Evolutionary conservation across 1,140 invertebrate species (phyloP).

Genomic region (Carcinoscorpius rotundicauda): DNA sequence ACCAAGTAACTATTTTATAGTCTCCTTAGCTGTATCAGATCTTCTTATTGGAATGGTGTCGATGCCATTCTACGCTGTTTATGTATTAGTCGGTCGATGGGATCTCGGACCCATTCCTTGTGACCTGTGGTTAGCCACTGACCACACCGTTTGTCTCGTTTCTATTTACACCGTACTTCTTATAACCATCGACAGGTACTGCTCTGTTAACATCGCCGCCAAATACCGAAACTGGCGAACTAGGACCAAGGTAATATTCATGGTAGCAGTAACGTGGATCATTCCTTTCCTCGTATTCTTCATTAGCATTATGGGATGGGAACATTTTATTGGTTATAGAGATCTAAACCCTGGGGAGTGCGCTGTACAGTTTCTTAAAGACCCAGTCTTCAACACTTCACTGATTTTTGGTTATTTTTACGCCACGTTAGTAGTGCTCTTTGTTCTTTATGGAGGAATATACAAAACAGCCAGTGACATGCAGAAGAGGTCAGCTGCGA

Average conservation of each 20-base stretch:
- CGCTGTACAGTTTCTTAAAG: slow-evolving; percentile 93
- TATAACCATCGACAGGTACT: slow-evolving; percentile 97
- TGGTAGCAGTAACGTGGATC: slow-evolving; percentile 77
- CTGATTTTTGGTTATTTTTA: slow-evolving; percentile 97
- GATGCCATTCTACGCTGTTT: slow-evolving; percentile 63
- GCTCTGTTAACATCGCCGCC: slow-evolving; percentile 96
- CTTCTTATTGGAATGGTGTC: slow-evolving; percentile 78
- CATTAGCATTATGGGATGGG: slow-evolving; percentile 97
- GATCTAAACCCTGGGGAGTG: slow-evolving; percentile 79
- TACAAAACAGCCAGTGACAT: slow-evolving; percentile 97
- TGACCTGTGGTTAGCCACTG: slow-evolving; percentile 95
- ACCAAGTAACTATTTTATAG: slow-evolving; percentile 98
- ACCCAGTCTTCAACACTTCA: slow-evolving; percentile 94
- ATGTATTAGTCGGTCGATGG: slow-evolving; percentile 92
- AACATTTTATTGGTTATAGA: slow-evolving; percentile 85
- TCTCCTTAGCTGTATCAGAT: slow-evolving; percentile 93
- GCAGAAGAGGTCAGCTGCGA: slow-evolving; percentile 93
- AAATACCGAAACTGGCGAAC: slow-evolving; percentile 95
- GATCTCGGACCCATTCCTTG: slow-evolving; percentile 89
- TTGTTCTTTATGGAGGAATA: slow-evolving; percentile 91
- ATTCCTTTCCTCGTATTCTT: slow-evolving; percentile 93
- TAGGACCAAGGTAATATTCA: slow-evolving; percentile 76
- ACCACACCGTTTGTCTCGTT: slow-evolving; percentile 96
- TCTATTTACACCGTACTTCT: slow-evolving; percentile 98
- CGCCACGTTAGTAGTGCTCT: slow-evolving; percentile 85